A percentile compares a stretch with the other conserved stretches of the same genome.
These are phyloP conservation scores for Gymnothorax javanicus DNA, from an alignment of 2,797 vertebrate species.

Conservation along the genomic window DNA sequence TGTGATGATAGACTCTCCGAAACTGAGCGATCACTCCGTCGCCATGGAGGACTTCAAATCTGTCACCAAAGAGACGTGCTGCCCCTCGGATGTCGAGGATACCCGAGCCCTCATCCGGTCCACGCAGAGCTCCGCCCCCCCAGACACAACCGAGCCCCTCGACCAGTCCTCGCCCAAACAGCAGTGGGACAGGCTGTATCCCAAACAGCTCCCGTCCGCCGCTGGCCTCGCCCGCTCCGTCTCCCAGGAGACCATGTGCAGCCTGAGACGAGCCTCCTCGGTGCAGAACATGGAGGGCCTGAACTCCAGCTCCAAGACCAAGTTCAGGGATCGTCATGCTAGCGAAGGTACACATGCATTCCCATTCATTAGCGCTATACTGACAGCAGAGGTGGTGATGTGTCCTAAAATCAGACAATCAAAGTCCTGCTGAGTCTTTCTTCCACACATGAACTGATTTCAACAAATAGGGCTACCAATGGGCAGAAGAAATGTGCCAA, in stretches of 20 bases:
- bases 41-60: conserved; percentile 91
- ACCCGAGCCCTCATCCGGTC: conserved; percentile 90
- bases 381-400: too few relatives aligned
- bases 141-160: conserved; percentile 84
- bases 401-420: too few relatives aligned
- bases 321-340: conserved; percentile 87
- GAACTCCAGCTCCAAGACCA: conserved; percentile 82
- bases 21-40: conserved; percentile 84
- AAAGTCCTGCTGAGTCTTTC: too few relatives aligned
- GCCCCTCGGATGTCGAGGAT: conserved; percentile 90
- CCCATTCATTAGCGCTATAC: neutral
- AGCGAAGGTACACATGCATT: conserved; percentile 82
- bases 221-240: conserved; percentile 84
- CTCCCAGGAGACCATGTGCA: conserved; percentile 88
- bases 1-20: conserved; percentile 89
- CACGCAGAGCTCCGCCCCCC: conserved; percentile 84
- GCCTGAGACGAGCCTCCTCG: conserved; percentile 92
- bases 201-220: conserved; percentile 82
- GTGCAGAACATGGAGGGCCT: conserved; percentile 96
- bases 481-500: too few relatives aligned
- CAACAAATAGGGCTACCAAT: too few relatives aligned
- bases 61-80: conserved; percentile 88
- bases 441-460: too few relatives aligned
- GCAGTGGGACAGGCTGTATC: conserved; percentile 86
- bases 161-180: conserved; percentile 93